Base-by-base conservation (phyloP, 1,140 invertebrate genomes). In the Anoplophora glabripennis region DNA sequence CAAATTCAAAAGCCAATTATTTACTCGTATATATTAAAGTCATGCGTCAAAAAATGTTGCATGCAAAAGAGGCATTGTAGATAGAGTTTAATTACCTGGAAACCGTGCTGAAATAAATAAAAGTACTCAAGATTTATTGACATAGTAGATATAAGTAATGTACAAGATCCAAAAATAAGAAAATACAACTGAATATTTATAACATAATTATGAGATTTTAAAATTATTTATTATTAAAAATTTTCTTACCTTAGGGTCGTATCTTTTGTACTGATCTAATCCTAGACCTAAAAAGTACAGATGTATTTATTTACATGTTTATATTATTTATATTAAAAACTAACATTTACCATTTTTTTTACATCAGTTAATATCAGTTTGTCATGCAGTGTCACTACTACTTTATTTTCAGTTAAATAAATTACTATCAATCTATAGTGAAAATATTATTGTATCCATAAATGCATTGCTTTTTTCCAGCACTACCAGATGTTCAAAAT, bases 251-350 rank as follows among this genome's bases (percentile, higher is more conserved):
- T 96, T 96, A 9, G 93, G 92, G 79, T 98, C 94, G 77, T 93
- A 96, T 76, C 90, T 84, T 76, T 88, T 93, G 74, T 94, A 99
- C 70, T 97, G 94, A 76, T 99, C 96, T 57, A 99, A 78, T 17
- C 96, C 96, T 67, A 97, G 84, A 63, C 93, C 94, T 96, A 75
- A 66, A 76, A 67, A 41, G 53, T 4, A 18, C 9, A 42, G 40
- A n/a, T n/a, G n/a, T n/a, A n/a, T n/a, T n/a, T n/a, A n/a, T n/a
- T n/a, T n/a, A n/a, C n/a, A n/a, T n/a, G n/a, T n/a, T n/a, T n/a
- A n/a, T n/a, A n/a, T n/a, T n/a, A n/a, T n/a, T n/a, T n/a, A n/a
- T n/a, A n/a, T n/a, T n/a, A n/a, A n/a, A n/a, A n/a, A n/a, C n/a
- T n/a, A n/a, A n/a, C n/a, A n/a, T n/a, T n/a, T n/a, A n/a, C n/a